Conservation (phyloP, 2,113 vertebrate genomes). For the Ardeotis arabs region DNA sequence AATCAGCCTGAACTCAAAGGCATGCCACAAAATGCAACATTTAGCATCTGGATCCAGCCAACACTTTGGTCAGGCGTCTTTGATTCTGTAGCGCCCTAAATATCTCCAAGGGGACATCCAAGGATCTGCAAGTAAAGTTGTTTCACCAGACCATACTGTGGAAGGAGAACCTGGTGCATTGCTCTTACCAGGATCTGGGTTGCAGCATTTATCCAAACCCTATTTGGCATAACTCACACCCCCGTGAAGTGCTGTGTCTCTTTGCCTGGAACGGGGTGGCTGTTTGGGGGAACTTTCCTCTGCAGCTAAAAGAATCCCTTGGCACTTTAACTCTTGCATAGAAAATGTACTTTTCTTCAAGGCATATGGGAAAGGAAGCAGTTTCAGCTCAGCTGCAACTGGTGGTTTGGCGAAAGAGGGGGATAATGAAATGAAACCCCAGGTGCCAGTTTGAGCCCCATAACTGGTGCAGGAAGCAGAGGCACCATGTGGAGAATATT, state of each 20-base stretch:
- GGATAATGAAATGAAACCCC: background rate
- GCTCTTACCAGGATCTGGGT: background rate
- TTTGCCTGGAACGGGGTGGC: background rate
- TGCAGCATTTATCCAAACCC: background rate
- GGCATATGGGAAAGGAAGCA: background rate
- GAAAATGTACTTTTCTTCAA: background rate
- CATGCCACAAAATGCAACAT: background rate
- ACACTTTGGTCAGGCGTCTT: background rate
- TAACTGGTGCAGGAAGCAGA: background rate
- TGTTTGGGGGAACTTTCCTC: background rate
- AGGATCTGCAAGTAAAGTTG: background rate
- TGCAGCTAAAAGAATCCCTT: background rate
- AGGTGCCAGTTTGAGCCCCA: background rate
- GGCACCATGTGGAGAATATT: background rate
- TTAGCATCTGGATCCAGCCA: background rate
- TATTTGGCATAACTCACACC: rapidly evolving
- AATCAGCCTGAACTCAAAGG: background rate
- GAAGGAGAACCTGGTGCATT: background rate
- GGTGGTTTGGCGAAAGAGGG: background rate
- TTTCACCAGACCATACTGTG: background rate
- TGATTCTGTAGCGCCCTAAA: background rate
- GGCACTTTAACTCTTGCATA: background rate
- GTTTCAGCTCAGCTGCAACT: background rate
- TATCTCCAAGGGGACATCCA: background rate
- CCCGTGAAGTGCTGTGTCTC: background rate